Percentiles rank a stretch among this genome's conserved stretches.
Evolutionary conservation across 2,888 invertebrate species (phyloP).

Genomic region (Neoitamus cyanurus): DNA sequence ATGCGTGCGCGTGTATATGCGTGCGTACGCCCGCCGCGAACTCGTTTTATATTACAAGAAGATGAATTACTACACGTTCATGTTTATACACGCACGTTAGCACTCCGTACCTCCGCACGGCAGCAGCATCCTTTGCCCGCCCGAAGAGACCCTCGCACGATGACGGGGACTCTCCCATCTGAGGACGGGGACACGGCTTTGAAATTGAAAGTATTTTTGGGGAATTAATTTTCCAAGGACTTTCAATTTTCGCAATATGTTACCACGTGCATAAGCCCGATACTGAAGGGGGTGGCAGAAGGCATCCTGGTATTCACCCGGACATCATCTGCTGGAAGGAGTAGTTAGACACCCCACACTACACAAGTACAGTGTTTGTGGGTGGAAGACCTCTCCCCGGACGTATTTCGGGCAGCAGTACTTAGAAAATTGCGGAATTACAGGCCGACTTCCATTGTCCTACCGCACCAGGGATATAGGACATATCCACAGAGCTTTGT

Average conservation of each 20-base stretch:
- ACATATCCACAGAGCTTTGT: not conserved
- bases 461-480: not conserved
- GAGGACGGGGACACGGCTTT: slow-evolving; percentile 46
- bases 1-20: slow-evolving; percentile 41
- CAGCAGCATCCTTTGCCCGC: not conserved
- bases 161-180: slow-evolving; percentile 34
- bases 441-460: not conserved
- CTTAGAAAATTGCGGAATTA: not conserved
- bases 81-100: slow-evolving; percentile 44
- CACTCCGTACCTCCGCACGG: not conserved
- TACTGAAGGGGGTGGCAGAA: not conserved
- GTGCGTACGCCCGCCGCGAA: slow-evolving; percentile 19
- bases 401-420: not conserved
- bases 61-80: slow-evolving; percentile 49
- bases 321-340: not conserved
- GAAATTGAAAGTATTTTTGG: slow-evolving; percentile 51
- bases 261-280: not conserved
- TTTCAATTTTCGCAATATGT: slow-evolving; percentile 49
- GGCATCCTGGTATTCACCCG: not conserved
- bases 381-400: not conserved
- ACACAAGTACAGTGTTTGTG: not conserved
- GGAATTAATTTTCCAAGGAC: slow-evolving; percentile 51
- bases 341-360: not conserved
- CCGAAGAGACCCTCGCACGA: not conserved
- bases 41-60: slow-evolving; percentile 47